Conservation (phyloP, 2,113 vertebrate genomes). For the Leptocoma aspasia region DNA sequence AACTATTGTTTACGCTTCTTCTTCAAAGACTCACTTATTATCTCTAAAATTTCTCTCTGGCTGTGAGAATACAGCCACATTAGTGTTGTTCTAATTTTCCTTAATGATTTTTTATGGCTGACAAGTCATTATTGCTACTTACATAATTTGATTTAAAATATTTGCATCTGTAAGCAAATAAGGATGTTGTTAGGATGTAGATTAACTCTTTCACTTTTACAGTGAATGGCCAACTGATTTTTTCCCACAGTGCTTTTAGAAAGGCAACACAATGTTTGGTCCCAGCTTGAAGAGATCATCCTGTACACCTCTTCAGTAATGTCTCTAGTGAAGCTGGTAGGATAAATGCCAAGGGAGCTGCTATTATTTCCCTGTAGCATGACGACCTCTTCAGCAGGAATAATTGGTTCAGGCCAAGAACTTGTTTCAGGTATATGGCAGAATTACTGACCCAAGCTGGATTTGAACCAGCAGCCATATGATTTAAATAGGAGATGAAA, state of each 20-base stretch:
- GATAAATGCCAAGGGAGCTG: neutral
- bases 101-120: neutral
- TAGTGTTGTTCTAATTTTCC: neutral
- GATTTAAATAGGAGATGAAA: slow-evolving; percentile 43
- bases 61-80: too few relatives aligned
- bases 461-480: slow-evolving; percentile 4
- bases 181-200: neutral
- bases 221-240: neutral
- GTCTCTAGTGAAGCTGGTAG: neutral
- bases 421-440: neutral
- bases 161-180: neutral
- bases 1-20: too few relatives aligned
- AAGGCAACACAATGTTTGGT: neutral
- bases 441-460: slow-evolving; percentile 27
- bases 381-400: slow-evolving; percentile 6
- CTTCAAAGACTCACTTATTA: too few relatives aligned
- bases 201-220: neutral
- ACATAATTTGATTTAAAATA: neutral
- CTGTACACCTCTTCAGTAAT: neutral
- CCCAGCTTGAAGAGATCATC: neutral
- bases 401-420: neutral
- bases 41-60: too few relatives aligned
- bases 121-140: neutral
- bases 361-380: neutral
- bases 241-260: neutral